Conservation (phyloP, 2,113 vertebrate species). For the Phainopepla nitens region DNA sequence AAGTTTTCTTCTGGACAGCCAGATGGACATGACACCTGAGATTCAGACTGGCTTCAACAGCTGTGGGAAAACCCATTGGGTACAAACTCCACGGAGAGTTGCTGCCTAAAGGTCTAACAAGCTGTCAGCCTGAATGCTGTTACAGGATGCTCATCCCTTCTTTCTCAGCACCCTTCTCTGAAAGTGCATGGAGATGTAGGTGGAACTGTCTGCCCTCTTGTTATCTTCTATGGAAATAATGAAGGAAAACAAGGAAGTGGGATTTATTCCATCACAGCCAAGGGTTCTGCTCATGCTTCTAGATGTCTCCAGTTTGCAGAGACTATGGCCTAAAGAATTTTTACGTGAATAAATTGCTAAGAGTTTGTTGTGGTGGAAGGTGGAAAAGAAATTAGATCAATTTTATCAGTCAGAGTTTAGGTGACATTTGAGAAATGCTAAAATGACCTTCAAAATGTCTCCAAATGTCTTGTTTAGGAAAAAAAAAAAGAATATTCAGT, state of each 20-base stretch:
- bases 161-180: background rate
- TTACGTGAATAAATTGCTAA: background rate
- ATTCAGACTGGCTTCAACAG: background rate
- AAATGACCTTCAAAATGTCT: slow-evolving; percentile 30
- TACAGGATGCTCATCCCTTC: background rate
- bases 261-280: background rate
- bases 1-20: background rate
- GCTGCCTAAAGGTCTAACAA: background rate
- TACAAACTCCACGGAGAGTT: background rate
- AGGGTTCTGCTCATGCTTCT: background rate
- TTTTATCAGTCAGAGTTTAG: background rate
- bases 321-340: background rate
- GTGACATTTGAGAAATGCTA: slow-evolving; percentile 34
- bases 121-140: background rate
- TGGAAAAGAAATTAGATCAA: background rate
- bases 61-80: background rate
- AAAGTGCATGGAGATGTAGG: background rate
- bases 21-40: background rate
- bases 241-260: background rate
- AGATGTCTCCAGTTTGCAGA: background rate
- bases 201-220: background rate
- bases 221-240: background rate
- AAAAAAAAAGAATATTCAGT: background rate
- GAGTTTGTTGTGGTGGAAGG: background rate
- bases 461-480: background rate